Base-by-base conservation (phyloP, 2,888 invertebrate genomes). In the Sphecodes monilicornis region DNA sequence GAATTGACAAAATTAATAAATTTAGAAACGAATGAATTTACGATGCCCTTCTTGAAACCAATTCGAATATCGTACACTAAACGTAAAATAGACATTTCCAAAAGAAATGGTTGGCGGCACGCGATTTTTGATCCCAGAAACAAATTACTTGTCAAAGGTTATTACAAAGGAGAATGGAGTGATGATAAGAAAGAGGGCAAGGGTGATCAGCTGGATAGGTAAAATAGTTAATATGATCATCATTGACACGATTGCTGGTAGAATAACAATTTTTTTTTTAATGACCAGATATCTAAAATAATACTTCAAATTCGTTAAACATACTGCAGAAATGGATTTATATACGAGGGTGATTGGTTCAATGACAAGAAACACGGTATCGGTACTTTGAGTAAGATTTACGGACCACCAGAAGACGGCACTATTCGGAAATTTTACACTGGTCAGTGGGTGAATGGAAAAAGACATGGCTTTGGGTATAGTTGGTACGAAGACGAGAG, bases 261-360 rank as follows among this genome's bases (percentile, higher is more conserved):
- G 76, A 68, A 43, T 46, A 29, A 66, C 26, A 6, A 26, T 29
- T 36, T 26, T 60, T 54, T 76, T 76, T 46, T 69, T 18, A 60
- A 39, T 70, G 16, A 50, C 32, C 11, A 54, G 13, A n/a, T 26
- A 1, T 22, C 16, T 57, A 18, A 43, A 39, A 54, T 69, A 46
- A 68, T 41, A 18, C 18, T 32, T 41, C 36, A 16, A 1, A 64
- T 66, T 69, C 18, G 68, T 78, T 73, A 5, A 41, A 78, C 71
- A 76, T 76, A 60, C 57, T 16, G 13, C 50, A 90, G 89, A 54
- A 10, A 89, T 11, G 90, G 89, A 26, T 85, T 95, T 92, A 91
- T 96, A n/a, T 97, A 97, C 88, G 96, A 97, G 95, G 97, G 97
- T 0, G 96, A 96, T 36, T 96, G 96, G 96, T 91, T 93, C 71